These are phyloP conservation scores for Pseudachorutes palmiensis DNA, from an alignment of 1,140 invertebrate genomes.

Conservation along the genomic window DNA sequence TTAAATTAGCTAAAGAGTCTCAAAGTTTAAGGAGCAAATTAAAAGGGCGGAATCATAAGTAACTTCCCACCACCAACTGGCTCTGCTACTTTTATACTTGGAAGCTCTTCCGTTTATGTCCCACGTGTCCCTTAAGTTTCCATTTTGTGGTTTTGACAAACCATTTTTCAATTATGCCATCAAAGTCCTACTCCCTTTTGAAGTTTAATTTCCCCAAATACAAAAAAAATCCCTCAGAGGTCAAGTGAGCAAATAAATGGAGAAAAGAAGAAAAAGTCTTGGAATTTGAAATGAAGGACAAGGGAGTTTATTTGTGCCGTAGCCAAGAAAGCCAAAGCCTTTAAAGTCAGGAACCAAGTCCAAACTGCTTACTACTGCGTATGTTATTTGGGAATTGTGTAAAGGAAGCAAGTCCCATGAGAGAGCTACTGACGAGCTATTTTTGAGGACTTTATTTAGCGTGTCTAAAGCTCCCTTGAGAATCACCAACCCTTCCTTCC, in stretches of 20 bases:
- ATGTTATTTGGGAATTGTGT: no score
- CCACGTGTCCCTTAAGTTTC: no score
- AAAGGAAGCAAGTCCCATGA: not conserved
- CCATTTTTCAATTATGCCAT: not conserved
- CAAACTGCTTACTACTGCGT: no score
- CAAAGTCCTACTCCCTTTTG: not conserved
- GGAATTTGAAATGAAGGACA: not conserved
- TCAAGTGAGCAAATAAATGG: not conserved
- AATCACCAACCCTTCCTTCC: constrained; percentile 1
- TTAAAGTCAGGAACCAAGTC: no score
- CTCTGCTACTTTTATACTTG: no score
- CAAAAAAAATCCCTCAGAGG: no score
- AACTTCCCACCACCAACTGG: no score
- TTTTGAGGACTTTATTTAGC: constrained; percentile 22
- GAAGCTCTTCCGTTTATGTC: no score
- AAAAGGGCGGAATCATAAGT: no score
- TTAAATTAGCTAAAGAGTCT: no score
- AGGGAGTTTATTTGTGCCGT: not conserved
- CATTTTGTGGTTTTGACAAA: no score
- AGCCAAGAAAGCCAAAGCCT: not conserved
- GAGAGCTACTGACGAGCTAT: not conserved
- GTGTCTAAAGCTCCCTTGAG: constrained; percentile 16
- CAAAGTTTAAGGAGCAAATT: no score
- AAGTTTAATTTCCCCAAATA: not conserved
- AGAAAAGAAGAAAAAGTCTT: not conserved